Conservation (phyloP, 1,140 invertebrate species). For the Microplitis demolitor region DNA sequence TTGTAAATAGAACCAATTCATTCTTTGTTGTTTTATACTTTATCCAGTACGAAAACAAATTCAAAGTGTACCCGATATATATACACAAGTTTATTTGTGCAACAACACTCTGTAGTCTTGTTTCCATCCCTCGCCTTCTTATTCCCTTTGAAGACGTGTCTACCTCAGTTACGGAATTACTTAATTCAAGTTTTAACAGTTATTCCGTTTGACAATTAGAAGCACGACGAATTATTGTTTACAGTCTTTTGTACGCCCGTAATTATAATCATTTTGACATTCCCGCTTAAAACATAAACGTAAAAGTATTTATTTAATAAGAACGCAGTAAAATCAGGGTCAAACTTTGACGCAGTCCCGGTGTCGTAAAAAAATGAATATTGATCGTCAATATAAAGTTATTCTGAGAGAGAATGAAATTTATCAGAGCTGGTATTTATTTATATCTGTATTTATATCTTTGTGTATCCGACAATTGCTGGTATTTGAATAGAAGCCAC, state of each 20-base stretch:
- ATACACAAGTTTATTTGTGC: slow-evolving; percentile 36
- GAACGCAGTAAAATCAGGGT: too few relatives aligned
- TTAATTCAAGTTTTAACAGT: slow-evolving; percentile 40
- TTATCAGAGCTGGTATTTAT: too few relatives aligned
- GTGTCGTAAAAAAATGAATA: too few relatives aligned
- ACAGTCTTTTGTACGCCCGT: slow-evolving; percentile 38
- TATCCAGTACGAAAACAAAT: not conserved
- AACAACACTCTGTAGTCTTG: slow-evolving; percentile 1
- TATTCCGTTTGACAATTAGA: slow-evolving; percentile 35
- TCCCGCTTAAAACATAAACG: too few relatives aligned
- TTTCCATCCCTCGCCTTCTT: slow-evolving; percentile 31
- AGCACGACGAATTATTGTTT: slow-evolving; percentile 29
- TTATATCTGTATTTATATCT: too few relatives aligned
- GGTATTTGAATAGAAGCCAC: not conserved
- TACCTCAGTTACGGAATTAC: slow-evolving; percentile 35
- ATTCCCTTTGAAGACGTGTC: slow-evolving; percentile 19
- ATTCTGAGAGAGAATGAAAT: too few relatives aligned
- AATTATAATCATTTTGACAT: slow-evolving; percentile 32
- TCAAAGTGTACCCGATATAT: not conserved
- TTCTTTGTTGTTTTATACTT: not conserved
- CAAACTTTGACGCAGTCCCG: too few relatives aligned
- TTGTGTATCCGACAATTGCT: not conserved
- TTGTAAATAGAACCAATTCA: not conserved
- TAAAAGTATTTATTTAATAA: too few relatives aligned
- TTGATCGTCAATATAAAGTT: too few relatives aligned